These are phyloP conservation scores for Diabrotica balteata DNA, from an alignment of 2,888 invertebrate species.

Conservation along the genomic window DNA sequence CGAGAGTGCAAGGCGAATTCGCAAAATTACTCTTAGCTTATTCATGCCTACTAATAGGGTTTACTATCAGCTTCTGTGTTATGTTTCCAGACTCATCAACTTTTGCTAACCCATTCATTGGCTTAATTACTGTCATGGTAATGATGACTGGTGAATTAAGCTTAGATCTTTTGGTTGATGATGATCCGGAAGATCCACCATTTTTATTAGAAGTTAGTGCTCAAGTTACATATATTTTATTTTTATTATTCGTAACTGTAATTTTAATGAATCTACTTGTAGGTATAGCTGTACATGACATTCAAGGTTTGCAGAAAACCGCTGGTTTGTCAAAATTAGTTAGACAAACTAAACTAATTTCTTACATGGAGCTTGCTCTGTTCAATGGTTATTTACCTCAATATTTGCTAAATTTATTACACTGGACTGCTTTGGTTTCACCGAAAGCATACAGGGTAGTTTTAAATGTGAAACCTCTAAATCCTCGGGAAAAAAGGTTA, in stretches of 20 bases:
- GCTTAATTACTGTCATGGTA: slow-evolving; percentile 82
- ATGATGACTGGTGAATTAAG: slow-evolving; percentile 91
- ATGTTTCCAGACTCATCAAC: slow-evolving; percentile 84
- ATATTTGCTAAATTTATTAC: slow-evolving; percentile 75
- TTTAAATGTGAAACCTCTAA: slow-evolving; percentile 81
- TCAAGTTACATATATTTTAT: slow-evolving; percentile 81
- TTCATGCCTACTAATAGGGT: slow-evolving; percentile 83
- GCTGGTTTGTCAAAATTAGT: slow-evolving; percentile 85
- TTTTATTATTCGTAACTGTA: slow-evolving; percentile 83
- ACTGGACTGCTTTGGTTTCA: slow-evolving; percentile 80
- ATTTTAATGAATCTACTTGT: slow-evolving; percentile 86
- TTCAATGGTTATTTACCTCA: slow-evolving; percentile 82
- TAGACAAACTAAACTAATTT: slow-evolving; percentile 85
- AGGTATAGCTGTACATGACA: slow-evolving; percentile 88
- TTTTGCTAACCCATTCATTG: slow-evolving; percentile 84
- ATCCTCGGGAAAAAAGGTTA: slow-evolving; percentile 81
- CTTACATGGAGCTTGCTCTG: slow-evolving; percentile 82
- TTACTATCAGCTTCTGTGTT: slow-evolving; percentile 87
- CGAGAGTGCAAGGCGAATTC: slow-evolving; percentile 86
- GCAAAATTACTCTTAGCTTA: slow-evolving; percentile 86
- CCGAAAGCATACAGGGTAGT: slow-evolving; percentile 85
- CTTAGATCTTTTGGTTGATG: slow-evolving; percentile 76
- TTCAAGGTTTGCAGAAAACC: slow-evolving; percentile 84
- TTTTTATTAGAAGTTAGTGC: slow-evolving; percentile 81
- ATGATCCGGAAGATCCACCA: slow-evolving; percentile 78